These are phyloP conservation scores for Ruditapes philippinarum DNA, from an alignment of 1,140 invertebrate genomes.

Conservation along the genomic window DNA sequence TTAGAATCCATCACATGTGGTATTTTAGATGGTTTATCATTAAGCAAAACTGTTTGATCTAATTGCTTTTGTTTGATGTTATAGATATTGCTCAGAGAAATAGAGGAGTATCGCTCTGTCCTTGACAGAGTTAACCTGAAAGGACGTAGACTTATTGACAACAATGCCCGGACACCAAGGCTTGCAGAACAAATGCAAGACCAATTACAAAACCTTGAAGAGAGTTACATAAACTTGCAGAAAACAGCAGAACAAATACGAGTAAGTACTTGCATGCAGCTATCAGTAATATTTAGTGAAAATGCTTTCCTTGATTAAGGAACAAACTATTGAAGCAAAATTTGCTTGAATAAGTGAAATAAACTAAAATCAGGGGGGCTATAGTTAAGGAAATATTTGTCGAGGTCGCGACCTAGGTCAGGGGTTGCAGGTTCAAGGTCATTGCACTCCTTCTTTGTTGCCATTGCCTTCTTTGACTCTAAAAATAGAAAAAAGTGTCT, in stretches of 20 bases:
- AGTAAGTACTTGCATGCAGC: conserved; percentile 78
- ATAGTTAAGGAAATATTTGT: neutral
- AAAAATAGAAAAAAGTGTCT: conserved; percentile 39
- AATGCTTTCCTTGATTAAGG: conserved; percentile 4
- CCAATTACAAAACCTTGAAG: conserved; percentile 96
- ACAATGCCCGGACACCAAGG: conserved; percentile 88
- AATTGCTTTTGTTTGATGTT: conserved; percentile 28
- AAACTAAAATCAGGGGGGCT: neutral
- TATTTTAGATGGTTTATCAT: no score
- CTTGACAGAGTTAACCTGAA: conserved; percentile 94
- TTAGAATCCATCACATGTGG: no score
- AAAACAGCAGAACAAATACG: conserved; percentile 97
- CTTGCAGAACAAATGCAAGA: conserved; percentile 91
- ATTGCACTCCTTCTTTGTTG: conserved; percentile 71
- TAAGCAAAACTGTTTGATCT: no score
- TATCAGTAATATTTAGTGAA: neutral
- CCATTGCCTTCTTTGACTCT: conserved; percentile 69
- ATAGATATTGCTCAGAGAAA: conserved; percentile 91
- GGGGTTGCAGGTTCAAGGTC: conserved; percentile 69
- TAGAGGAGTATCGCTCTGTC: conserved; percentile 93
- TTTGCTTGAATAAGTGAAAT: neutral
- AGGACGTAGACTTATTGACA: conserved; percentile 93
- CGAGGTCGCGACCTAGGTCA: conserved; percentile 61
- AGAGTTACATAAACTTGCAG: conserved; percentile 96
- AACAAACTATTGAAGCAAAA: neutral